Evolutionary conservation across 30 jellyfish, hydroid and myxozoan genomes (phyloP), one percentile per base, ranked within the genome.

Genomic region (Sanderia malayensis): DNA sequence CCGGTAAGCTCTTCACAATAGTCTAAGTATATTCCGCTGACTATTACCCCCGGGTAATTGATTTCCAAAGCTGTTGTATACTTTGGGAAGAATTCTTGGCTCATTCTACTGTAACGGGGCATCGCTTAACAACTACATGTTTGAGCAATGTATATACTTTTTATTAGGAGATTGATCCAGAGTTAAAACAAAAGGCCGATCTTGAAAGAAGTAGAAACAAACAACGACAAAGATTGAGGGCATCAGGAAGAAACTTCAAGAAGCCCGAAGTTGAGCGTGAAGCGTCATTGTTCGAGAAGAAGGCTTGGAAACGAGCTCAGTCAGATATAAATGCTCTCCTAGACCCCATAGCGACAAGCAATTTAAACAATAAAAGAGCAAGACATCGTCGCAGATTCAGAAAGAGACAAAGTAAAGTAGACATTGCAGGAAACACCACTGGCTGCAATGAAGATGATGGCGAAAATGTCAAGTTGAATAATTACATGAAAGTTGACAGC

Each of bases 201-300:
- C 28, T 92, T 30, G 98, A 92, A 61, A 61, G 98, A 61, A 71
- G 83, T 23, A 86, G 98, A 21, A 92, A 92, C 80, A 92, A 92
- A 53, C 95, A 83, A 44, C 80, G 98, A 18, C 98, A 81, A 57
- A 79, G 98, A 13, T 46, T 61, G 44, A 58, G 79, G 13, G 76
- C 96, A 22, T 72, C 85, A 15, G 89, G 82, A 20, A 29, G 77
- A 44, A 27, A 70, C 64, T 53, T 80, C 11, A 64, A 61, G 37
- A 44, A 13, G 24, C 64, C 59, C 19, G 67, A 46, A 27, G 68
- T 31, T 1, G 47, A 20, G 27, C 47, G 9, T 2, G 73, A 55
- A 22, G 6, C 46, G 27, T 19, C 79, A 2, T 46, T 46, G 58
- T 15, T 69, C 1, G 73, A 32, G 23, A 76, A 41, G 32, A 23